Base-by-base conservation (phyloP, 2,888 invertebrate genomes). In the Leucania comma region DNA sequence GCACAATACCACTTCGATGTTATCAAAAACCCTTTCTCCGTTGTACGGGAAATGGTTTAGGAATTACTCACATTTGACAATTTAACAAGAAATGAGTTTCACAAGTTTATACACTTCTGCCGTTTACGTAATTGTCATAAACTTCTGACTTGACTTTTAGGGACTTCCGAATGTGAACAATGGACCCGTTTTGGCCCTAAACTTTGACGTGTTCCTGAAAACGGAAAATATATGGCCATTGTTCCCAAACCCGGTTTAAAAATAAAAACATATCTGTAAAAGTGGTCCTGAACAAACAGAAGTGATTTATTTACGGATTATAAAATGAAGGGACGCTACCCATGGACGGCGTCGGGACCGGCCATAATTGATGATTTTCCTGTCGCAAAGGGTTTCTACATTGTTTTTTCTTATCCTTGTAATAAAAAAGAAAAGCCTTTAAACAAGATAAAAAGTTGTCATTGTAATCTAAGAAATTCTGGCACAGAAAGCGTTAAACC, bases 231-330 rank as follows among this genome's bases (percentile, higher is more conserved):
- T 48, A 67, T 29, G 20, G 58, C 59, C 32, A 50, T 62, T 68
- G 63, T 60, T 54, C 35, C 20, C 20, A 57, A 51, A 20, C 53
- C 66, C 53, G 24, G 68, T 58, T 71, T 65, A 58, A 73, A 81
- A 76, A 78, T 70, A 70, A 70, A 78, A 82, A 70, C 75, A 69
- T 71, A 76, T 74, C 63, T 62, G 46, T 54, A 48, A 71, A 70
- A 78, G 66, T 59, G 59, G 58, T 60, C 73, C 81, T 69, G 26
- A 60, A 69, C 60, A 81, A 78, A 80, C 74, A 69, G 20, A 62
- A 61, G 59, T 80, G 73, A 83, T 85, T 82, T 83, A 83, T 85
- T 78, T 72, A 78, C 68, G 72, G 79, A 79, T 81, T 76, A 81
- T 75, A 68, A 85, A 83, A 80, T 72, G 58, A 72, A 59, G 65